phyloP scores from a whole-genome alignment of 2,113 vertebrate species.

The Silurus meridionalis region DNA sequence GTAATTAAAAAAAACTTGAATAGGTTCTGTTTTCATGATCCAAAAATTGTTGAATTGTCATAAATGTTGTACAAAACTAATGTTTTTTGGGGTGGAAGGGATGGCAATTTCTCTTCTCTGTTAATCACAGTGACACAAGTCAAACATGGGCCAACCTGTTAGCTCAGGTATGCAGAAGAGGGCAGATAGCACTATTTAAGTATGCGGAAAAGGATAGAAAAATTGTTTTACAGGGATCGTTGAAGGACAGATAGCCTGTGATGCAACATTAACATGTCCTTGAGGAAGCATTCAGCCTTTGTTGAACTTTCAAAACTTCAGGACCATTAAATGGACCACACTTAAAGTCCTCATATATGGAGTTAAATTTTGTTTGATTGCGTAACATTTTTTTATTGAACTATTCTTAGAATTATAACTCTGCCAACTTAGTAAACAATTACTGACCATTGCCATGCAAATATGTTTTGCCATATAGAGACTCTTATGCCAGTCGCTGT shows the following conservation, averaged over 20 bases:
- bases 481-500: neutral
- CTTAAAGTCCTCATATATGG: neutral
- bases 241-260: neutral
- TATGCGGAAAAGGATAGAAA: too few species aligned
- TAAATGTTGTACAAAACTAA: neutral
- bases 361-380: neutral
- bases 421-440: neutral
- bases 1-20: neutral
- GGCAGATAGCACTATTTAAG: neutral
- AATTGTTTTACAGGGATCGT: too few species aligned
- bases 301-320: neutral
- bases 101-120: neutral
- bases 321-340: neutral
- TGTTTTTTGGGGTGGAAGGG: neutral
- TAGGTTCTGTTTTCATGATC: neutral
- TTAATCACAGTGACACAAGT: neutral
- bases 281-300: neutral
- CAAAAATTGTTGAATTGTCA: too few species aligned
- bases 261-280: neutral
- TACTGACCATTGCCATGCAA: neutral
- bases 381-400: neutral
- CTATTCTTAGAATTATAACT: too few species aligned
- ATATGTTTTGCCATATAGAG: neutral
- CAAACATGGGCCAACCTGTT: neutral
- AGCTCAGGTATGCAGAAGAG: neutral